Evolutionary conservation across 2,113 vertebrate species (phyloP).

Genomic region (Anser cygnoides): DNA sequence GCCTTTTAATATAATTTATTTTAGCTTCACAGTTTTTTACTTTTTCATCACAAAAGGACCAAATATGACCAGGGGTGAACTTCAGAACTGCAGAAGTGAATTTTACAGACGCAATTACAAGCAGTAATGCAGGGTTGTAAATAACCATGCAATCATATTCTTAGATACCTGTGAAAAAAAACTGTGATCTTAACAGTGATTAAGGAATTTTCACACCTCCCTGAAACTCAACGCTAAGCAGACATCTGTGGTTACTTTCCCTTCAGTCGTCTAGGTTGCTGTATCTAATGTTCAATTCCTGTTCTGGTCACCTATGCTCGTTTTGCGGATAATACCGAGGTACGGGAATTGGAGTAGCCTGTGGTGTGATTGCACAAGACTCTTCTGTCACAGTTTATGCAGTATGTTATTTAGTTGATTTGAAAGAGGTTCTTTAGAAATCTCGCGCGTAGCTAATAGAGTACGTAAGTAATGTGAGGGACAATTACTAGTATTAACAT

Average conservation of each 20-base stretch:
- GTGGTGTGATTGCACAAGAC: background rate
- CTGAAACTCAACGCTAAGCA: background rate
- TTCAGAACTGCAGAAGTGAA: background rate
- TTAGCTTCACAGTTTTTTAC: background rate
- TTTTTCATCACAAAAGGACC: background rate
- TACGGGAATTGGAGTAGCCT: background rate
- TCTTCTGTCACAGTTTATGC: background rate
- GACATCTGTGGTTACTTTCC: background rate
- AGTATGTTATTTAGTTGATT: background rate
- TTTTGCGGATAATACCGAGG: background rate
- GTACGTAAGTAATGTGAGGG: accelerated
- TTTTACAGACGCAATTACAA: background rate
- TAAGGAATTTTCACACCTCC: background rate
- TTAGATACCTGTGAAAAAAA: background rate
- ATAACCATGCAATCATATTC: background rate
- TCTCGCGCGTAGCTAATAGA: accelerated
- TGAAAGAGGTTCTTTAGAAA: background rate
- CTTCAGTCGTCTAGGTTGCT: background rate
- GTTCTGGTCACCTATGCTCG: background rate
- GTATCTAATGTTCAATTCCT: background rate
- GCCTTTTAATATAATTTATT: background rate
- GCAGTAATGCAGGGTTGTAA: background rate
- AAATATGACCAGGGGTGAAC: background rate
- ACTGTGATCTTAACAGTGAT: background rate
- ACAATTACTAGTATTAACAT: accelerated